Base-by-base conservation (phyloP, 2,888 invertebrate genomes). In the Callyntrura sp. region DNA sequence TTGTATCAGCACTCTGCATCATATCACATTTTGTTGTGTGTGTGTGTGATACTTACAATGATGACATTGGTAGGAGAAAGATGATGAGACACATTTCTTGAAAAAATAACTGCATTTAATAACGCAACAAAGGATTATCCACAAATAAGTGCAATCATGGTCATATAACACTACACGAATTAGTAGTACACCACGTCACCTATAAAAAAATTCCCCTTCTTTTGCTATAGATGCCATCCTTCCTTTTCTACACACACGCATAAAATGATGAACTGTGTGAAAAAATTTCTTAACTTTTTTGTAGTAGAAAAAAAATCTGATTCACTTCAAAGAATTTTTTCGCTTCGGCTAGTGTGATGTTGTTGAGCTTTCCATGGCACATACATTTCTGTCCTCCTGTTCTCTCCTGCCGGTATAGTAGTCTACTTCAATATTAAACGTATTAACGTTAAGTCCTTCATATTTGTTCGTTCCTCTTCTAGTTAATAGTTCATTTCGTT, bases 341-440 rank as follows among this genome's bases (percentile, higher is more conserved):
- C 20, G 20, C 70, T 17, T 70, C 17, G 70, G 45, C 70, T 43
- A 45, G 17, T 4, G 20, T 57, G 70, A 2, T 85, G 20, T 85
- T 57, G 35, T 85, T 45, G 57, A 85, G 45, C 25, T 62, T 62
- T 85, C 85, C 85, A 85, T 85, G 45, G 73, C 35, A 65, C 25
- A 65, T 65, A 65, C 9, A 25, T 70, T 70, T 45, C 70, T 70
- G n/a, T n/a, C n/a, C n/a, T 70, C 45, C 70, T 14, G 70, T 70
- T 11, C 20, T 68, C 25, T 12, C 23, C 70, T 25, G 12, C 45
- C 35, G 8, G 70, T 45, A n/a, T 45, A 45, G 70, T 70, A 70
- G 45, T 70, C 43, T n/a, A 12, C 12, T 11, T 6, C 17, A n/a
- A n/a, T n/a, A n/a, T n/a, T n/a, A n/a, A n/a, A n/a, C n/a, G n/a